A percentile compares a stretch with the other conserved stretches of the same genome.
phyloP scores from a whole-genome alignment of 2,797 vertebrate species.

The Melanotaenia nigrans region DNA sequence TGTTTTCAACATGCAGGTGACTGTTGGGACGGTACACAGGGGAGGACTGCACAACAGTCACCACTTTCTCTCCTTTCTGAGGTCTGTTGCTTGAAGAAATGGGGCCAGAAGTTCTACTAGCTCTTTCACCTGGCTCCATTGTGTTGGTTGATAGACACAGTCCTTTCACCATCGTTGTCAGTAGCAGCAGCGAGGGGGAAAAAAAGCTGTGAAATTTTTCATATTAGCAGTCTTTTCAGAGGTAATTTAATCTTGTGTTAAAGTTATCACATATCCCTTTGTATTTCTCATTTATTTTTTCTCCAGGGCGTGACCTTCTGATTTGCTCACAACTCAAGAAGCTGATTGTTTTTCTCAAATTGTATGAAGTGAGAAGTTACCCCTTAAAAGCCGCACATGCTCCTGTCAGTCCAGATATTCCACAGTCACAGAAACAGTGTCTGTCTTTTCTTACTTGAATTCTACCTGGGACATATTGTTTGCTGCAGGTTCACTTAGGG shows the following conservation, averaged over 20 bases:
- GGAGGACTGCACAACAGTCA: slow-evolving; percentile 7
- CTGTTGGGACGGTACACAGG: slow-evolving; percentile 31
- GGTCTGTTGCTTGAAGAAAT: slow-evolving; percentile 6
- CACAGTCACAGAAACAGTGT: slow-evolving; percentile 30
- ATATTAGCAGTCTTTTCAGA: no score
- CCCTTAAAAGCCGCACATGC: slow-evolving; percentile 29
- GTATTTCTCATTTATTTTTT: no score
- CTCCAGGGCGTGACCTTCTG: slow-evolving; percentile 27
- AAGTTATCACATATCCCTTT: no score
- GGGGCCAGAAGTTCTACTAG: slow-evolving; percentile 4
- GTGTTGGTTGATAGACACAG: background rate
- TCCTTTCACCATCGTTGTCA: no score
- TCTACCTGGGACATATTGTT: slow-evolving; percentile 14
- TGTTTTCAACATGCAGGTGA: slow-evolving; percentile 28
- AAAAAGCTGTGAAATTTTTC: no score
- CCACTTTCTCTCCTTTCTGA: background rate
- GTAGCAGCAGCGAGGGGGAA: no score
- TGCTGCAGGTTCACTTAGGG: no score
- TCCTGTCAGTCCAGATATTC: slow-evolving; percentile 42
- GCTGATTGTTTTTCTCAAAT: slow-evolving; percentile 4
- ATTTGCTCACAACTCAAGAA: slow-evolving; percentile 19
- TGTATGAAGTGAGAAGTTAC: slow-evolving; percentile 42
- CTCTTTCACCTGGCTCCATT: slow-evolving; percentile 23
- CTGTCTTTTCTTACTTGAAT: slow-evolving; percentile 23
- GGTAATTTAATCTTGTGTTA: no score